A percentile compares a stretch with the other conserved stretches of the same genome.
phyloP scores from a whole-genome alignment of 2,888 invertebrate genomes.

The Bombyx huttoni region DNA sequence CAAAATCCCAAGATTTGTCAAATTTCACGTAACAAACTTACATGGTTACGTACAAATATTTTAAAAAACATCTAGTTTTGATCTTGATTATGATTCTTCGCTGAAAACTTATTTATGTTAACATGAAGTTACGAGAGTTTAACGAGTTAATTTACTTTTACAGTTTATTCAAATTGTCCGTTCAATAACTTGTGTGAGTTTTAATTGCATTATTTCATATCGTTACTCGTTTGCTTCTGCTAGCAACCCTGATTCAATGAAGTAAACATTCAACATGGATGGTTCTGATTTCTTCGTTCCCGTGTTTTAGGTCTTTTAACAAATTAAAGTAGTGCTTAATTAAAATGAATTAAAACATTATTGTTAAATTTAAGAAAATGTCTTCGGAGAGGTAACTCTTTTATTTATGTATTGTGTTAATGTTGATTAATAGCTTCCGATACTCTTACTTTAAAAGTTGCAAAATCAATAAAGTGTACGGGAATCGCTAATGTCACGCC shows the following conservation, averaged over 20 bases:
- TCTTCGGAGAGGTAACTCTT: slow-evolving; percentile 61
- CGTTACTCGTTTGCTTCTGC: slow-evolving; percentile 2
- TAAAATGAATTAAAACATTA: slow-evolving; percentile 27
- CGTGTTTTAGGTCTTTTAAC: slow-evolving; percentile 48
- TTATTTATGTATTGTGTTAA: slow-evolving; percentile 15
- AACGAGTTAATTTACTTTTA: too few species aligned
- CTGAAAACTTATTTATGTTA: too few species aligned
- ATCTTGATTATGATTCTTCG: too few species aligned
- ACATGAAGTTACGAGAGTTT: too few species aligned
- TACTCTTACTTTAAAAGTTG: slow-evolving; percentile 56
- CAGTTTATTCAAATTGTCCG: too few species aligned
- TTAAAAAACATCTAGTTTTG: too few species aligned
- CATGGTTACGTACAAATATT: too few species aligned
- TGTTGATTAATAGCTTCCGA: slow-evolving; percentile 44
- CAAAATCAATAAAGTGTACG: slow-evolving; percentile 72
- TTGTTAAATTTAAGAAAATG: slow-evolving; percentile 42
- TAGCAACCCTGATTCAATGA: slow-evolving; percentile 25
- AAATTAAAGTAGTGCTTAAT: slow-evolving; percentile 43
- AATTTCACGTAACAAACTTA: too few species aligned
- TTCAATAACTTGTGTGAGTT: too few species aligned
- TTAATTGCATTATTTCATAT: too few species aligned
- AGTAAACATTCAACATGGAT: slow-evolving; percentile 73
- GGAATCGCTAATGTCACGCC: slow-evolving; percentile 72
- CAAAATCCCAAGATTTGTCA: too few species aligned
- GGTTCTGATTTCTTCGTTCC: slow-evolving; percentile 42